Conservation (phyloP, 2,797 vertebrate species). For the Eulemur albifrons region DNA sequence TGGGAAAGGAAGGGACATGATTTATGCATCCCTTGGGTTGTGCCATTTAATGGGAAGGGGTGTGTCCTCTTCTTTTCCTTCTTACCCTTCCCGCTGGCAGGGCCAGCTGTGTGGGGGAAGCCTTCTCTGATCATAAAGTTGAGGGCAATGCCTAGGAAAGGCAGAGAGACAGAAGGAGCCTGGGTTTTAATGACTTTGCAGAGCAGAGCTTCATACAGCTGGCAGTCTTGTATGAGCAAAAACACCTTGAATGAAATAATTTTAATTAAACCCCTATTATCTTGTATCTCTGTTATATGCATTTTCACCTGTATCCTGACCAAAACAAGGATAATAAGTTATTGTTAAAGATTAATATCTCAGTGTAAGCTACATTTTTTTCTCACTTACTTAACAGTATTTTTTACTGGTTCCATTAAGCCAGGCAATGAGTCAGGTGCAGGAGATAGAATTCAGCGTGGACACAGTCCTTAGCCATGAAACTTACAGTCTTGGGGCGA, state of each 20-base stretch:
- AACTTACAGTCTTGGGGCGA: neutral
- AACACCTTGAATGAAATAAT: neutral
- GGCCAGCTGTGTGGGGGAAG: neutral
- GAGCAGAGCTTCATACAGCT: neutral
- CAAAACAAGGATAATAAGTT: neutral
- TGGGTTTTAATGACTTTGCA: neutral
- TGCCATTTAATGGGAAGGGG: neutral
- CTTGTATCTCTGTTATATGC: neutral
- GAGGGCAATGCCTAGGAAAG: neutral
- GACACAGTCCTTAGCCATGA: neutral
- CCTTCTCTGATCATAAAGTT: neutral
- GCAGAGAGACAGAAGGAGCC: neutral
- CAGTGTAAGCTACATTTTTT: neutral
- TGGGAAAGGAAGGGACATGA: neutral
- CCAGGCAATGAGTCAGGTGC: neutral
- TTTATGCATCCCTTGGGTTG: neutral
- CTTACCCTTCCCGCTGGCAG: neutral
- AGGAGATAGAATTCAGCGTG: neutral
- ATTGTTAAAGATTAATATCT: neutral
- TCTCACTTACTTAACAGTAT: neutral
- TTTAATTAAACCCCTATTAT: neutral
- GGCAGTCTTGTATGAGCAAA: neutral
- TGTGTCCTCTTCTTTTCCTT: too few relatives aligned
- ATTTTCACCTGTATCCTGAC: neutral
- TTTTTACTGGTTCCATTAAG: neutral